Evolutionary conservation across 2,888 invertebrate genomes (phyloP).

Genomic region (Phyllotreta cruciferae): DNA sequence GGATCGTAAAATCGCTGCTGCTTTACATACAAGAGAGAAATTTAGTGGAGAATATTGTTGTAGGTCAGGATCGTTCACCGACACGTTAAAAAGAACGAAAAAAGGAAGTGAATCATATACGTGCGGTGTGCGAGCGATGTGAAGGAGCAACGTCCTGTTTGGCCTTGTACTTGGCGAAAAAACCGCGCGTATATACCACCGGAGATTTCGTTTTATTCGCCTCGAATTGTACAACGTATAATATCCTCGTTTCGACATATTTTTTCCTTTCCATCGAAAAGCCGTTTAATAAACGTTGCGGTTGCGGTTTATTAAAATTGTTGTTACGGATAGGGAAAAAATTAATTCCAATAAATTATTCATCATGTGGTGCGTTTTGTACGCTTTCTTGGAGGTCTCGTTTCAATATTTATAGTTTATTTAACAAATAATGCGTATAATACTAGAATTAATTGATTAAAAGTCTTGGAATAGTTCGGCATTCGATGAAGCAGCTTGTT

Average conservation of each 20-base stretch:
- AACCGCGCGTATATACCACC: slow-evolving; percentile 9
- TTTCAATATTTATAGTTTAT: too few species aligned
- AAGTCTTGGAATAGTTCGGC: too few species aligned
- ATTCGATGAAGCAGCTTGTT: too few species aligned
- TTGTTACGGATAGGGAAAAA: slow-evolving; percentile 1
- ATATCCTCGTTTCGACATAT: slow-evolving; percentile 7
- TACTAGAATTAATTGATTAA: too few species aligned
- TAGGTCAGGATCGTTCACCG: slow-evolving; percentile 50
- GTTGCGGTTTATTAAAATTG: slow-evolving; percentile 11
- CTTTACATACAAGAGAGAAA: slow-evolving; percentile 41
- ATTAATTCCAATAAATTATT: too few species aligned
- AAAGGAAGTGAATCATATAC: slow-evolving; percentile 51
- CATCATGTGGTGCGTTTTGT: too few species aligned
- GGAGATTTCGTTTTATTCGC: slow-evolving; percentile 8
- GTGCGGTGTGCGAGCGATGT: slow-evolving; percentile 30
- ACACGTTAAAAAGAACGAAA: slow-evolving; percentile 45
- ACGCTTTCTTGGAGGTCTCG: too few species aligned
- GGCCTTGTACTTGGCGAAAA: slow-evolving; percentile 47
- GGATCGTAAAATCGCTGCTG: slow-evolving; percentile 29
- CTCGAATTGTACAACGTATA: not conserved
- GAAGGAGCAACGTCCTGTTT: slow-evolving; percentile 45
- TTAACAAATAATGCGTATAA: too few species aligned
- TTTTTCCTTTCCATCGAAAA: not conserved
- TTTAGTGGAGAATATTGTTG: slow-evolving; percentile 48
- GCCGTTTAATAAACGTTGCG: not conserved